These are phyloP conservation scores for Drosophila meridiana DNA, from an alignment of 2,888 invertebrate genomes.

Conservation along the genomic window DNA sequence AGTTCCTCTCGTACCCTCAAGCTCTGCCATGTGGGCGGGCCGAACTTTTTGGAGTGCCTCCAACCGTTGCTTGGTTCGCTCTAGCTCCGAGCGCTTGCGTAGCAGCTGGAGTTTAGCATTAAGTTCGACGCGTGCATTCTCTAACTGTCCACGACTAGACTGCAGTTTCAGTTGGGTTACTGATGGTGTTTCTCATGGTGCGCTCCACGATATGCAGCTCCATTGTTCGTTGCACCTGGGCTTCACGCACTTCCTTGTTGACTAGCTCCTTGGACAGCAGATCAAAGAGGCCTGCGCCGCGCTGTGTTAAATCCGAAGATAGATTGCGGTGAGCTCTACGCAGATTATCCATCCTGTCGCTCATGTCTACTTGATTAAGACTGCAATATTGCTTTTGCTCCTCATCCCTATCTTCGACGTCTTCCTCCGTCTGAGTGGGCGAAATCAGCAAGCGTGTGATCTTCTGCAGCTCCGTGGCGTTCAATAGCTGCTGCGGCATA, in stretches of 20 bases:
- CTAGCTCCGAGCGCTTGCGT: constrained; percentile 94
- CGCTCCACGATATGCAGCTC: constrained; percentile 93
- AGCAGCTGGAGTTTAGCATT: constrained; percentile 96
- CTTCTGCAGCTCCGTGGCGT: constrained; percentile 97
- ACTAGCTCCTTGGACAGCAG: constrained; percentile 95
- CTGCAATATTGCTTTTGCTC: constrained; percentile 80
- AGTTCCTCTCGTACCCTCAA: constrained; percentile 94
- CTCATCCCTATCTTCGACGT: constrained; percentile 82
- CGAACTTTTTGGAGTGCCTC: constrained; percentile 97
- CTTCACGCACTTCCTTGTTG: constrained; percentile 91
- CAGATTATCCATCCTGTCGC: constrained; percentile 89
- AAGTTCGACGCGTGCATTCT: constrained; percentile 94
- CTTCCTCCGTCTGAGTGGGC: constrained; percentile 84
- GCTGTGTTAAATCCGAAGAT: constrained; percentile 95
- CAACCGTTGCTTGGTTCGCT: constrained; percentile 96
- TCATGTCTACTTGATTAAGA: constrained; percentile 87
- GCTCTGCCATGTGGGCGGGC: constrained; percentile 98
- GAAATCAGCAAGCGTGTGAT: constrained; percentile 93
- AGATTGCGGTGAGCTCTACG: constrained; percentile 91
- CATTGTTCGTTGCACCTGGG: constrained; percentile 92
- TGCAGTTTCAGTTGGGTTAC: constrained; percentile 89
- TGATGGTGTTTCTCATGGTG: constrained; percentile 90
- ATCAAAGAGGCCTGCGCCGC: constrained; percentile 96
- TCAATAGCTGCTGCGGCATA: constrained; percentile 98
- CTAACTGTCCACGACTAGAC: constrained; percentile 91